Evolutionary conservation across 2,888 invertebrate genomes (phyloP), one percentile per base, ranked within the genome.

Genomic region (Acronicta leporina): DNA sequence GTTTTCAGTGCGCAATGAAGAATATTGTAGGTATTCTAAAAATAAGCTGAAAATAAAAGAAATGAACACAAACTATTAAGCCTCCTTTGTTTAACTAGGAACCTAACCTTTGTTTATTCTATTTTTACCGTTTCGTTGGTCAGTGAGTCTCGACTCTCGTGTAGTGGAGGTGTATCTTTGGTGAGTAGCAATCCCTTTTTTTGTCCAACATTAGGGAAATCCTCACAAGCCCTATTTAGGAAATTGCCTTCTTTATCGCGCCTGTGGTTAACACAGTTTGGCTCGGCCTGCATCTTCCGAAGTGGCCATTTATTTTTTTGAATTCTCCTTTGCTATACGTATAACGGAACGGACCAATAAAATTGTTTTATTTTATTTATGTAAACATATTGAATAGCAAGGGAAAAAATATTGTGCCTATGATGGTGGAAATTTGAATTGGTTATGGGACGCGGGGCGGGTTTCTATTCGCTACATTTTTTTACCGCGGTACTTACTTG

Each of bases 191-290:
- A 91, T 91, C 87, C 88, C 89, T 90, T 88, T 89, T 20, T 90
- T 90, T 89, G 87, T 84, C 85, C 85, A 82, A 89, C 90, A 87
- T 92, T 90, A 90, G 87, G 89, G 87, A 90, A 91, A 90, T 90
- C 90, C 91, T 86, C 88, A 81, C 84, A 88, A 91, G 89, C 83
- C 87, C 88, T 91, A 91, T 92, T 92, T 91, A 90, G 90, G 83
- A 91, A 90, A 92, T 91, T 92, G 91, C 86, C 84, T 90, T 84
- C 86, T 89, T 90, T 91, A 90, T 92, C 90, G 88, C 84, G 84
- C 75, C 81, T 86, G 88, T 85, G 90, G 89, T 87, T 87, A 87
- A 86, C 81, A 80, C 79, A 79, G 82, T 76, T 81, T 75, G 79
- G 70, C 62, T 72, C 77, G 84, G 67, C 82, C 82, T 75, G 82